These are phyloP conservation scores for Desmophyllum pertusum DNA, from an alignment of 92 coral and sea anemone species.

Conservation along the genomic window DNA sequence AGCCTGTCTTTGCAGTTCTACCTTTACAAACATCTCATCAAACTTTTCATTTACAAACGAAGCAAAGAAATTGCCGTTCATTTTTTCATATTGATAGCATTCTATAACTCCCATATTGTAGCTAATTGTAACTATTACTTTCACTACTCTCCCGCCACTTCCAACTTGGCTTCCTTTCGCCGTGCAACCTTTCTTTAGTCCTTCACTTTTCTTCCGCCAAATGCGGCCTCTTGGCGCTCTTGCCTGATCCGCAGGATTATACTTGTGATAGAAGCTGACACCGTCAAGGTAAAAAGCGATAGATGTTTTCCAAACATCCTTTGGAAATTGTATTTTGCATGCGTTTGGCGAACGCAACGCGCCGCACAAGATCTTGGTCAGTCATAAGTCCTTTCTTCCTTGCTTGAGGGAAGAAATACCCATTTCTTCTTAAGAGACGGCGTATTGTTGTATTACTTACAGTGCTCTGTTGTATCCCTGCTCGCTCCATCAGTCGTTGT, in stretches of 20 bases:
- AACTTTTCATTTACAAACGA: slow-evolving; percentile 9
- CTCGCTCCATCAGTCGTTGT: slow-evolving; percentile 12
- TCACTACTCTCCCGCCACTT: slow-evolving; percentile 44
- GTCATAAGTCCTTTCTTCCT: slow-evolving; percentile 33
- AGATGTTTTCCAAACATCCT: not conserved
- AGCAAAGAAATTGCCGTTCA: slow-evolving; percentile 25
- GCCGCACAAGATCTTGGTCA: not conserved
- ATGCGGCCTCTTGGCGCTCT: slow-evolving; percentile 37
- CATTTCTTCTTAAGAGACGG: slow-evolving; percentile 1
- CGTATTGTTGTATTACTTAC: slow-evolving; percentile 15
- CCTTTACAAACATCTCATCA: slow-evolving; percentile 18
- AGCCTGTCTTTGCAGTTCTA: too few species aligned
- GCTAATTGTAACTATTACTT: too few species aligned
- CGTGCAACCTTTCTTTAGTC: slow-evolving; percentile 35
- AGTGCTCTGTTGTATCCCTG: not conserved
- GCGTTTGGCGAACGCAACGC: slow-evolving; percentile 8
- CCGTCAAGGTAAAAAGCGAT: slow-evolving; percentile 54
- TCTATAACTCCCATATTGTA: slow-evolving; percentile 46
- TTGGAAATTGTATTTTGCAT: not conserved
- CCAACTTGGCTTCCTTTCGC: slow-evolving; percentile 52
- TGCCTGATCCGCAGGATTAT: slow-evolving; percentile 39
- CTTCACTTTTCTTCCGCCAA: slow-evolving; percentile 35
- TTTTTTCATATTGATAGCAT: slow-evolving; percentile 34
- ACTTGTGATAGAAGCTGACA: slow-evolving; percentile 32
- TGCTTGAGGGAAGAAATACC: slow-evolving; percentile 15